Evolutionary conservation across 2,797 vertebrate species (phyloP), one percentile per base, ranked within the genome.

Genomic region (Staurois parvus): DNA sequence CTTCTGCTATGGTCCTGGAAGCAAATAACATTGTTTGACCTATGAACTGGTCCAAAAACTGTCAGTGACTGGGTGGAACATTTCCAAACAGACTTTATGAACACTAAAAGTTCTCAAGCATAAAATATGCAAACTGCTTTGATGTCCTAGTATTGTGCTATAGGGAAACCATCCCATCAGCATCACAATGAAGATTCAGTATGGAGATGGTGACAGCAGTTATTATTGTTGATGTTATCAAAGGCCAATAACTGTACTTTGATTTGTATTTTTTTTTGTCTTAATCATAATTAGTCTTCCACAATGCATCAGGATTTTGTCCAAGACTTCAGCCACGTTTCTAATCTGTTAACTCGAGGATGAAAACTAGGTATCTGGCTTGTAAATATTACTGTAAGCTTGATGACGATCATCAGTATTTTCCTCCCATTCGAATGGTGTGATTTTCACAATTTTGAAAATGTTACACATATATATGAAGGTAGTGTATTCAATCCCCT

Each of bases 241-340:
- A 92, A 93, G 89, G 90, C 93, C 91, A 88, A 84, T 94, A 90
- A 91, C 91, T 91, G 52, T 92, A 91, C 89, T 89, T 66, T 93
- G 56, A 81, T 90, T 83, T 90, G 81, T 91, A 90, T 91, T 90
- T 91, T 37, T 93, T 90, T 90, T n/a, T 91, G 74, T 81, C 81
- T 72, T 87, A 89, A 91, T 93, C 88, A 91, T 88, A 86, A 90
- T 92, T 93, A 93, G 93, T 95, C 92, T 95, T 94, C 93, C 93
- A 92, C 88, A 89, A 81, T 48, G 42, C 92, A 89, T 92, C 91
- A 88, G 89, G 91, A 88, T 89, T 90, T 77, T 77, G 82, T 88
- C 86, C 89, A 92, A 92, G 90, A 90, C 77, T 87, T 92, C 92
- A 90, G 85, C 86, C 84, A 81, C 89, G 91, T 90, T 91, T 88